phyloP scores from a whole-genome alignment of 2,888 invertebrate genomes.

The Dryobota labecula region DNA sequence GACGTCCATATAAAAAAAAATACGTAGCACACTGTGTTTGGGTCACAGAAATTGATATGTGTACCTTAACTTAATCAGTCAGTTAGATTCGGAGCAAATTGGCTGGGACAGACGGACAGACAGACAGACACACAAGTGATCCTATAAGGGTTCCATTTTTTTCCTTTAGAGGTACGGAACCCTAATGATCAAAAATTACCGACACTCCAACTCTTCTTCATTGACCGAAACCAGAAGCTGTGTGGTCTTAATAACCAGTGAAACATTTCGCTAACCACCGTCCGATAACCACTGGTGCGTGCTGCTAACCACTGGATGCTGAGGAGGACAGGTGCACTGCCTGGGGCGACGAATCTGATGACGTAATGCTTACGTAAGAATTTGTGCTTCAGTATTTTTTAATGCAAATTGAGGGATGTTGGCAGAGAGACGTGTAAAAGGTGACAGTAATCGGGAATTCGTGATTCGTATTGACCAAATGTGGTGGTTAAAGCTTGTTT shows the following conservation, averaged over 20 bases:
- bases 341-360: conserved; percentile 36
- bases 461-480: background rate
- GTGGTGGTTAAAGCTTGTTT: background rate
- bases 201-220: background rate
- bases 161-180: too few species aligned
- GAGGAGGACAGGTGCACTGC: conserved; percentile 50
- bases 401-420: background rate
- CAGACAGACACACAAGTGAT: too few species aligned
- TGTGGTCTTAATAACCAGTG: conserved; percentile 40
- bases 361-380: conserved; percentile 19
- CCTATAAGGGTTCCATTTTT: too few species aligned
- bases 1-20: too few species aligned
- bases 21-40: too few species aligned
- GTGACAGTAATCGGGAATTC: background rate
- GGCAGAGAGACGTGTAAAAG: background rate
- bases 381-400: background rate
- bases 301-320: conserved; percentile 40
- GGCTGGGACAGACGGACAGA: too few species aligned
- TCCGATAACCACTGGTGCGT: conserved; percentile 40
- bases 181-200: too few species aligned
- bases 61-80: too few species aligned
- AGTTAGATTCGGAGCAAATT: too few species aligned
- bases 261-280: conserved; percentile 17
- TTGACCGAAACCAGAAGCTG: conserved; percentile 18
- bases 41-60: too few species aligned